Evolutionary conservation across 2,888 invertebrate genomes (phyloP).

Genomic region (Sympetrum striolatum): DNA sequence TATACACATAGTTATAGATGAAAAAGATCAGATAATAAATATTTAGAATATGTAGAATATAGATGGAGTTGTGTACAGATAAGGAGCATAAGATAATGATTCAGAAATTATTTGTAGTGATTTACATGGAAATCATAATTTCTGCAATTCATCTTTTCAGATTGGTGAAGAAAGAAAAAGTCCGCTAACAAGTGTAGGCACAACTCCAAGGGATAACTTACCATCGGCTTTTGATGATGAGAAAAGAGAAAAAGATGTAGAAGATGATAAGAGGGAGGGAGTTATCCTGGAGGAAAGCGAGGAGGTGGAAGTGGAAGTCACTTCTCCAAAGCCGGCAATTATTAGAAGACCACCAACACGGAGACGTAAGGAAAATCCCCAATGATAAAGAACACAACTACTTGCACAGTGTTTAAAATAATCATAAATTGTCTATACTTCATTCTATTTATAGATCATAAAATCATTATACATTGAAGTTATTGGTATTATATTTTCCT

Average conservation of each 20-base stretch:
- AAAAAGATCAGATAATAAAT: too few relatives aligned
- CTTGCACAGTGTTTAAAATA: neutral
- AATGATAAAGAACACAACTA: neutral
- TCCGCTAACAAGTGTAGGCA: neutral
- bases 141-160: neutral
- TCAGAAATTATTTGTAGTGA: too few relatives aligned
- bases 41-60: too few relatives aligned
- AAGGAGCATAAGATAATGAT: too few relatives aligned
- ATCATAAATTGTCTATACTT: neutral
- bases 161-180: conserved; percentile 21
- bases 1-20: too few relatives aligned
- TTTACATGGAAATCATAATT: too few relatives aligned
- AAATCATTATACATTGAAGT: neutral
- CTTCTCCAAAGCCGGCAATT: neutral
- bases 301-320: neutral
- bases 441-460: neutral
- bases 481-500: too few relatives aligned
- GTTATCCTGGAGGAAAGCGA: conserved; percentile 2
- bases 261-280: neutral
- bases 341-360: conserved; percentile 1
- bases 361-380: neutral
- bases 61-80: too few relatives aligned
- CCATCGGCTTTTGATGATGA: neutral
- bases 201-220: neutral
- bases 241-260: neutral